phyloP scores from a whole-genome alignment of 2,113 vertebrate genomes.

The Turdus rufiventris region DNA sequence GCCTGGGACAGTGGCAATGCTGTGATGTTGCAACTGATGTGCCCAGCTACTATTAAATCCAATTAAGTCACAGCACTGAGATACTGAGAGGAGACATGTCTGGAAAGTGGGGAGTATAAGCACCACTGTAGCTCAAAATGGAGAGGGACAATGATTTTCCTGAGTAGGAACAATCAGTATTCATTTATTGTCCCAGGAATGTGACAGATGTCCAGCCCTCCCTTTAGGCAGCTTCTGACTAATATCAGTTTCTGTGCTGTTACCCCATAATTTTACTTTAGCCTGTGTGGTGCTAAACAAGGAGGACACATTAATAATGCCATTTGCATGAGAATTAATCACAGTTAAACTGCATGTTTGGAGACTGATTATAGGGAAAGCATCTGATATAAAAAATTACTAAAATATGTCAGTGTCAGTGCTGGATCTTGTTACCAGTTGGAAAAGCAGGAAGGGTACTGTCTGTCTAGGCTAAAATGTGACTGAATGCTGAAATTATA shows the following conservation, averaged over 20 bases:
- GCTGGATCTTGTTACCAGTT: background rate
- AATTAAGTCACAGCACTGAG: background rate
- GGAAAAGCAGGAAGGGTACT: background rate
- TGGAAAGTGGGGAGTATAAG: background rate
- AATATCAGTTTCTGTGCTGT: constrained; percentile 28
- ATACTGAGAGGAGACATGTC: background rate
- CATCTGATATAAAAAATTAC: background rate
- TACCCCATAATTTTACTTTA: constrained; percentile 35
- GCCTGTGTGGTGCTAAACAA: background rate
- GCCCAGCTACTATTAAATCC: background rate
- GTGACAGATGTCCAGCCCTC: background rate
- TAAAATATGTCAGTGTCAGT: background rate
- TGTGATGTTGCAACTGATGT: background rate
- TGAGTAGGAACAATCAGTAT: background rate
- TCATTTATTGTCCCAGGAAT: background rate
- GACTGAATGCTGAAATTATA: background rate
- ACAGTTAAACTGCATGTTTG: background rate
- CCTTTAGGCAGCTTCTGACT: constrained; percentile 33
- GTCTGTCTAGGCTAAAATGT: background rate
- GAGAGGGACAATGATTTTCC: background rate
- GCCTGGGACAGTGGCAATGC: background rate
- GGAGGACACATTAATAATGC: constrained; percentile 2
- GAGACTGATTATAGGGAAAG: constrained; percentile 21
- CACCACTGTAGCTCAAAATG: background rate
- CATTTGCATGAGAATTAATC: background rate